A percentile compares a stretch with the other conserved stretches of the same genome.
These are phyloP conservation scores for Pharmacophagus antenor DNA, from an alignment of 2,888 invertebrate genomes.

Conservation along the genomic window DNA sequence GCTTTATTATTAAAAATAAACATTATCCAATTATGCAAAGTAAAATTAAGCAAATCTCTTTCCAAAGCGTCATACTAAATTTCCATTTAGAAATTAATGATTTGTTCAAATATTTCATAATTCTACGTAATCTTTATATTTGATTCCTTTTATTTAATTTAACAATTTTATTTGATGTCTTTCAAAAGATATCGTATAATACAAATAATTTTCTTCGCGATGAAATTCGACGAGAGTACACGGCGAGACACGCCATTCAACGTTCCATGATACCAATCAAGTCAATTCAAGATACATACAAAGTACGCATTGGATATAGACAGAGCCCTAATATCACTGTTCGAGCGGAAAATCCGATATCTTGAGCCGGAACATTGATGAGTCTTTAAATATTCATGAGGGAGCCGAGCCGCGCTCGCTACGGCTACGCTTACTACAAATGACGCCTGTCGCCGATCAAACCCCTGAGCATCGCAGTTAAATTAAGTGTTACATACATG, in stretches of 20 bases:
- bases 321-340: constrained; percentile 53
- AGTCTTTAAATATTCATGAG: constrained; percentile 74
- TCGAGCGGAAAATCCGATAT: constrained; percentile 73
- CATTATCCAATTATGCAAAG: constrained; percentile 3
- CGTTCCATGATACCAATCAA: constrained; percentile 31
- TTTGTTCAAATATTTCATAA: background rate
- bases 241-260: constrained; percentile 4
- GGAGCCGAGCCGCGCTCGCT: constrained; percentile 41
- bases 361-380: constrained; percentile 70
- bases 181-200: background rate
- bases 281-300: constrained; percentile 35
- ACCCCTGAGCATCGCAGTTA: constrained; percentile 36
- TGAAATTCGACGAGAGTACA: background rate
- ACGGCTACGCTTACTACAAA: constrained; percentile 50
- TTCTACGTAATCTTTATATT: background rate
- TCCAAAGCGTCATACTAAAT: background rate
- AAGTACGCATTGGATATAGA: constrained; percentile 44
- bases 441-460: constrained; percentile 60
- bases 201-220: constrained; percentile 6
- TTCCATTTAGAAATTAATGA: background rate
- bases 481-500: constrained; percentile 30
- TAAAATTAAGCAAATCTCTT: background rate
- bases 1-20: background rate
- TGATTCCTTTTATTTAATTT: background rate
- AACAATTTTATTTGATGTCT: background rate